These are phyloP conservation scores for Gambusia holbrooki DNA, from an alignment of 2,113 vertebrate species.

Conservation along the genomic window DNA sequence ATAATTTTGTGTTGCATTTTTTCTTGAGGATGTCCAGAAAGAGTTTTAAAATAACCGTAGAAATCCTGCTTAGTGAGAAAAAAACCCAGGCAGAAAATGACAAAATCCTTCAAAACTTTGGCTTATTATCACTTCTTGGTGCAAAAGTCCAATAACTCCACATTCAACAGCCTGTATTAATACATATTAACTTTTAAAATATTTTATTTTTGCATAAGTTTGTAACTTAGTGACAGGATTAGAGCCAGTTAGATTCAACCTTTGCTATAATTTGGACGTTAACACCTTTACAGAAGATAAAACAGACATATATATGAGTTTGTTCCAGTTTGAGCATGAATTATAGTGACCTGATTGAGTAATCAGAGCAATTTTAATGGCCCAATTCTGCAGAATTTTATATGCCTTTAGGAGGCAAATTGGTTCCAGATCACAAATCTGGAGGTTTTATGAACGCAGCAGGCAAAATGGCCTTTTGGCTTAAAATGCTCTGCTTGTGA, in stretches of 20 bases:
- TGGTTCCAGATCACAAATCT: slow-evolving; percentile 23
- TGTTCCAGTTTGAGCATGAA: slow-evolving; percentile 3
- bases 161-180: background rate
- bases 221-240: background rate
- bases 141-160: background rate
- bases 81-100: too few relatives aligned
- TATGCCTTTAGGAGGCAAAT: slow-evolving; percentile 12
- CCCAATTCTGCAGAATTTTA: slow-evolving; percentile 11
- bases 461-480: slow-evolving; percentile 28
- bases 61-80: too few relatives aligned
- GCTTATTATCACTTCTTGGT: background rate
- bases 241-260: background rate
- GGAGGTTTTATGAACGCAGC: slow-evolving; percentile 15
- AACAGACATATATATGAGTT: background rate
- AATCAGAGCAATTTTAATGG: slow-evolving; percentile 18
- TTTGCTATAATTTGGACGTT: background rate
- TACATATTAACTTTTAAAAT: background rate
- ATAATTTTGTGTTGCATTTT: too few relatives aligned
- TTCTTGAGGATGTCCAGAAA: background rate
- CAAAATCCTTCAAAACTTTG: background rate
- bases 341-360: slow-evolving; percentile 12
- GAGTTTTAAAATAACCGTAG: background rate
- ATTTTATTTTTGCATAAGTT: background rate
- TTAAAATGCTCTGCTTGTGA: slow-evolving; percentile 24
- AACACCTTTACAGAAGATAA: background rate